Evolutionary conservation across 2,113 vertebrate species (phyloP).

Genomic region (Climacteris rufus): DNA sequence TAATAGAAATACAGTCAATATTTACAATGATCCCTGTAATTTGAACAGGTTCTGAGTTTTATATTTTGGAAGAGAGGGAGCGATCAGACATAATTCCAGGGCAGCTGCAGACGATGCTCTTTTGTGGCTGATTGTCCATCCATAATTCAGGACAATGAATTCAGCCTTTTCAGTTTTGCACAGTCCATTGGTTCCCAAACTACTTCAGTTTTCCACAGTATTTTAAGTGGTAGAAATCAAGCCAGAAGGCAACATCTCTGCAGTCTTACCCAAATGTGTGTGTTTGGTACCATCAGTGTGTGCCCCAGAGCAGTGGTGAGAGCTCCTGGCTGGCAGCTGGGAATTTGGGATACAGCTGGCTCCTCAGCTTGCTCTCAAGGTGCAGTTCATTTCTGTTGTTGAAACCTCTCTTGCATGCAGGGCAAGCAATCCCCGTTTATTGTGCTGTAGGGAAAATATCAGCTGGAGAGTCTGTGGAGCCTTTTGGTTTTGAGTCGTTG

Average conservation of each 20-base stretch:
- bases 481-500: background rate
- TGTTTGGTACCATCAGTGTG: background rate
- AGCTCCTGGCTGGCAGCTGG: background rate
- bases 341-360: background rate
- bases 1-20: background rate
- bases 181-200: background rate
- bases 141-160: background rate
- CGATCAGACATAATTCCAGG: background rate
- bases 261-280: background rate
- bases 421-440: background rate
- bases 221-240: background rate
- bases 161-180: background rate
- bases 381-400: background rate
- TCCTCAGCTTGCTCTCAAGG: background rate
- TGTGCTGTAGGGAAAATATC: background rate
- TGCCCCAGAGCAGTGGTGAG: background rate
- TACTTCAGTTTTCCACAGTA: background rate
- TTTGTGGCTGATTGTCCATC: background rate
- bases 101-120: background rate
- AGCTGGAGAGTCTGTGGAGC: background rate
- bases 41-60: background rate
- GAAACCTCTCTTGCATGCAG: background rate
- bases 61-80: background rate
- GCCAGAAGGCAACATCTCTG: background rate
- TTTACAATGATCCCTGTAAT: background rate